phyloP scores from a whole-genome alignment of 1,140 invertebrate genomes.

The Globodera ellingtonae region DNA sequence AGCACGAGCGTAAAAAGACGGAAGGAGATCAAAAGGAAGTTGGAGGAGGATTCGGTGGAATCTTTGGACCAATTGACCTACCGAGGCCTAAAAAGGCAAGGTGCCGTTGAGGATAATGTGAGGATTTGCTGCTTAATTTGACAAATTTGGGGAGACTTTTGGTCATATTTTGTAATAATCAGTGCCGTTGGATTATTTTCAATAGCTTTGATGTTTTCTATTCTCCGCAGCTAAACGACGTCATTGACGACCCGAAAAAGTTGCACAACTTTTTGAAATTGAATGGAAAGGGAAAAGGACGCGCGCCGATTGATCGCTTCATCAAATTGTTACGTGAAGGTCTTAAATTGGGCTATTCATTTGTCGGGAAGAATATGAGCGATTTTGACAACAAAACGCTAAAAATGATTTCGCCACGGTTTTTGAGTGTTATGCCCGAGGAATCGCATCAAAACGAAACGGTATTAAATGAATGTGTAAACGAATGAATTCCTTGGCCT shows the following conservation, averaged over 20 bases:
- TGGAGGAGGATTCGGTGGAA: conserved; percentile 48
- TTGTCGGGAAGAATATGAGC: conserved; percentile 46
- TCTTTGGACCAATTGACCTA: conserved; percentile 46
- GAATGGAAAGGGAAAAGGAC: conserved; percentile 28
- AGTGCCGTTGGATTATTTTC: neutral
- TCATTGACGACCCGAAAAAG: conserved; percentile 32
- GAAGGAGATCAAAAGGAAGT: conserved; percentile 36
- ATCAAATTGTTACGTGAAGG: conserved; percentile 49
- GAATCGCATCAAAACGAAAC: conserved; percentile 24
- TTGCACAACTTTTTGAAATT: conserved; percentile 28
- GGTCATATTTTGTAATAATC: conserved; percentile 11
- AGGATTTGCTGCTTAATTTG: neutral
- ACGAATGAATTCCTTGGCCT: neutral
- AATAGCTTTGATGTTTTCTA: neutral
- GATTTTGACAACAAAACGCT: conserved; percentile 51
- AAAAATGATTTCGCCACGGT: conserved; percentile 56
- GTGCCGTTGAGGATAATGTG: conserved; percentile 34
- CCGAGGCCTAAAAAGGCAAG: conserved; percentile 39
- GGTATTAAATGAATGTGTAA: conserved; percentile 17
- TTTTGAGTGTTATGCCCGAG: conserved; percentile 49
- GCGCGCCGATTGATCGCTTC: conserved; percentile 40
- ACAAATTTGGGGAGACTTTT: too few relatives aligned
- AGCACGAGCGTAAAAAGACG: conserved; percentile 12
- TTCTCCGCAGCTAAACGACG: conserved; percentile 34
- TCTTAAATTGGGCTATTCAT: conserved; percentile 49